phyloP scores from a whole-genome alignment of 2,113 vertebrate species.

The Oriolus oriolus region DNA sequence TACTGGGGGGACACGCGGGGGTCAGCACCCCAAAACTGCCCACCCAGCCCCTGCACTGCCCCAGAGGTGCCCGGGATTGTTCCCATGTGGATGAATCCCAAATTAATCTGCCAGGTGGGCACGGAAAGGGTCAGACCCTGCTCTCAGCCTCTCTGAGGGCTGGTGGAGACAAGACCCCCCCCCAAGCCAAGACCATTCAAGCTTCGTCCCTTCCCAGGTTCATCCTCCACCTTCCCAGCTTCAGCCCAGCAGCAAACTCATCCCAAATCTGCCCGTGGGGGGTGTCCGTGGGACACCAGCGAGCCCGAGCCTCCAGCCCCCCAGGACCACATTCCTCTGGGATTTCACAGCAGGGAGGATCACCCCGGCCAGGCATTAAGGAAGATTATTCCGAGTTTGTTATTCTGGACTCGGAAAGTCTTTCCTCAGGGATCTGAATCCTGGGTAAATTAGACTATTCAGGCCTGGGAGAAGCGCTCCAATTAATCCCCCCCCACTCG shows the following conservation, averaged over 20 bases:
- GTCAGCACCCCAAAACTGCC: background rate
- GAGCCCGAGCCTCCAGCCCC: background rate
- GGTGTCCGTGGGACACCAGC: accelerated
- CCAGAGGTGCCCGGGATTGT: background rate
- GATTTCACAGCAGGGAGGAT: background rate
- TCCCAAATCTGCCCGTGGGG: background rate
- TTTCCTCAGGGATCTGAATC: conserved; percentile 21
- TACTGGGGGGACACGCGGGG: conserved; percentile 74
- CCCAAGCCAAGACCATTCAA: background rate
- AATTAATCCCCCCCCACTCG: background rate
- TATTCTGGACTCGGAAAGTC: background rate
- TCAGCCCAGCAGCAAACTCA: background rate
- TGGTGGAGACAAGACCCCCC: background rate
- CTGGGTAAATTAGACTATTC: conserved; percentile 16
- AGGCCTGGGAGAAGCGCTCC: background rate
- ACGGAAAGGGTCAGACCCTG: accelerated
- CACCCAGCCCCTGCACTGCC: background rate
- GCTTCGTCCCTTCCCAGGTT: background rate
- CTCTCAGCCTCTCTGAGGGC: background rate
- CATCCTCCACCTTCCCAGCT: background rate
- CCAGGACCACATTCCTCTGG: background rate
- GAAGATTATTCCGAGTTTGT: conserved; percentile 23
- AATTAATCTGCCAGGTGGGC: background rate
- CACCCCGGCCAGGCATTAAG: background rate
- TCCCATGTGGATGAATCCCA: accelerated